These are phyloP conservation scores for Poeciliopsis retropinna DNA, from an alignment of 2,113 vertebrate species.

Conservation along the genomic window DNA sequence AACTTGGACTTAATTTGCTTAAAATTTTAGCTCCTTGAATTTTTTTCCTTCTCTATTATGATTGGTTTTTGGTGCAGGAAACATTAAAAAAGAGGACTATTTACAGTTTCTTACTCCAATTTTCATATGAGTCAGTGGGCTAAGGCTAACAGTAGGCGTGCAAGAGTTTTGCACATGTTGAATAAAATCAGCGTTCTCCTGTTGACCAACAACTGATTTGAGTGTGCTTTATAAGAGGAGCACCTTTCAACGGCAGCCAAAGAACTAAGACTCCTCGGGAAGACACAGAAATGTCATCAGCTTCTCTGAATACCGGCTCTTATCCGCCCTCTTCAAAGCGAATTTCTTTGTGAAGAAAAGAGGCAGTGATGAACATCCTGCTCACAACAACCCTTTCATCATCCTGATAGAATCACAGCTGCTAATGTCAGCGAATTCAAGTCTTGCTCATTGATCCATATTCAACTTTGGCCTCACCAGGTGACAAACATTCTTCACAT, in stretches of 20 bases:
- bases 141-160: background rate
- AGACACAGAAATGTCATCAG: conserved; percentile 25
- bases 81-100: too few species aligned
- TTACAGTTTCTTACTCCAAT: too few species aligned
- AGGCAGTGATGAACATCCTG: conserved; percentile 21
- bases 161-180: background rate
- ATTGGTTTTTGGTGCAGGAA: too few species aligned
- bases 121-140: background rate
- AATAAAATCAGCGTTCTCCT: background rate
- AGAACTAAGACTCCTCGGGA: conserved; percentile 16
- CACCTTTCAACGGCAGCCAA: conserved; percentile 21
- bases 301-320: conserved; percentile 28
- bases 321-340: conserved; percentile 34
- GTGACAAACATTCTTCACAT: conserved; percentile 30
- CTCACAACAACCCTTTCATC: conserved; percentile 8
- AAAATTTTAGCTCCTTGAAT: too few species aligned
- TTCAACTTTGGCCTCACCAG: conserved; percentile 20
- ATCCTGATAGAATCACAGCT: conserved; percentile 25
- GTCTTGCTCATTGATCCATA: conserved; percentile 13
- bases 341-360: conserved; percentile 21
- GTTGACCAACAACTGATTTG: conserved; percentile 6
- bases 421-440: conserved; percentile 29
- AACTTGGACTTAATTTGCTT: too few species aligned
- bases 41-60: too few species aligned
- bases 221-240: conserved; percentile 7